Evolutionary conservation across 92 coral and sea anemone species (phyloP).

Genomic region (Pocillopora meandrina): DNA sequence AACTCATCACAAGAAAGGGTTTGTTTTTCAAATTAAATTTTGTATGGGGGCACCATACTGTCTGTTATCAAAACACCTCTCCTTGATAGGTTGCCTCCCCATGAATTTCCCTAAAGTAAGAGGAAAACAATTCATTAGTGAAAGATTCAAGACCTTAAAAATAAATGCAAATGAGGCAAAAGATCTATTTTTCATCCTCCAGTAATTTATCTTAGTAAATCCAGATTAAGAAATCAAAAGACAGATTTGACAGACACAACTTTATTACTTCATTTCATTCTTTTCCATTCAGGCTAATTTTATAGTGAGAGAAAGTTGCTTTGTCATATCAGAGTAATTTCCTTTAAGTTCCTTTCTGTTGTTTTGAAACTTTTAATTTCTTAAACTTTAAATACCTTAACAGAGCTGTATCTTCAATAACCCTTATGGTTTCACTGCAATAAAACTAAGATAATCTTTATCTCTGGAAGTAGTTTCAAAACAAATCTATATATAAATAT

Average conservation of each 20-base stretch:
- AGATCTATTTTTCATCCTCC: not conserved
- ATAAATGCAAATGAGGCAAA: not conserved
- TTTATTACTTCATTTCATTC: not conserved
- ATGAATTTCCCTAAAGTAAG: not conserved
- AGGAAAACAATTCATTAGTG: not conserved
- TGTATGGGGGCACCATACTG: not conserved
- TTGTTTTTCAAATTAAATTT: not conserved
- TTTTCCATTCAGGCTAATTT: not conserved
- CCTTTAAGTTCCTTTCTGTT: not conserved
- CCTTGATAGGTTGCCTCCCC: not conserved
- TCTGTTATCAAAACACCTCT: too few relatives aligned
- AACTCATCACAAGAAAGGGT: not conserved
- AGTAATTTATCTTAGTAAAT: not conserved
- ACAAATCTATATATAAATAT: constrained; percentile 4
- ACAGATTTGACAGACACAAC: not conserved
- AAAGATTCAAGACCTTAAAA: not conserved
- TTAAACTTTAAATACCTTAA: not conserved
- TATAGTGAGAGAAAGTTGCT: not conserved
- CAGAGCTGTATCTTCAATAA: not conserved
- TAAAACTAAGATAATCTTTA: not conserved
- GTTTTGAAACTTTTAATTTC: not conserved
- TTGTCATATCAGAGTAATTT: not conserved
- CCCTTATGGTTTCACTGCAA: not conserved
- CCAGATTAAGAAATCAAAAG: not conserved
- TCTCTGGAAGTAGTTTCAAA: not conserved